A percentile compares a stretch with the other conserved stretches of the same genome.
phyloP scores from a whole-genome alignment of 2,113 vertebrate genomes.

The Heterotilapia buettikoferi region DNA sequence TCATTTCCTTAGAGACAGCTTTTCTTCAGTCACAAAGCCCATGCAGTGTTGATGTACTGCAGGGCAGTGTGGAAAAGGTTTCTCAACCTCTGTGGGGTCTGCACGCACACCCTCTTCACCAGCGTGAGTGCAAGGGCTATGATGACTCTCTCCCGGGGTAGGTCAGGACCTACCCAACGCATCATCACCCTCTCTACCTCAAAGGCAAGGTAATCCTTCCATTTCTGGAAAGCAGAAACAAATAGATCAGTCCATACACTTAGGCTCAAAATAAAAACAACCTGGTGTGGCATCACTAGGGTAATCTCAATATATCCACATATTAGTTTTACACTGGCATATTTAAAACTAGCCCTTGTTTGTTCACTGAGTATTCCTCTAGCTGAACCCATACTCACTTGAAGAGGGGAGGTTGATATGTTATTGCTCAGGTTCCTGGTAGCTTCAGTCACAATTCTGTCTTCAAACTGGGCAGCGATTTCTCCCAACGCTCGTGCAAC shows the following conservation, averaged over 20 bases:
- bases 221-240: conserved; percentile 54
- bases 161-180: conserved; percentile 50
- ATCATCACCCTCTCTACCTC: conserved; percentile 55
- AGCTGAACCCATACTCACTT: conserved; percentile 28
- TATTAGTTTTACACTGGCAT: neutral
- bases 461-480: conserved; percentile 66
- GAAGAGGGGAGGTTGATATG: neutral
- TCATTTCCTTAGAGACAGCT: neutral
- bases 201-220: conserved; percentile 37
- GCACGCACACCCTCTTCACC: conserved; percentile 73
- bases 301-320: neutral
- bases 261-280: neutral
- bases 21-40: neutral
- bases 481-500: conserved; percentile 45
- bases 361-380: neutral
- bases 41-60: conserved; percentile 59
- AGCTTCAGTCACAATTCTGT: conserved; percentile 22
- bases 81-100: conserved; percentile 66
- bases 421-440: conserved; percentile 46
- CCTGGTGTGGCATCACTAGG: neutral
- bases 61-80: conserved; percentile 62
- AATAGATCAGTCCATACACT: neutral
- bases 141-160: conserved; percentile 68
- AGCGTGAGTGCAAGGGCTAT: conserved; percentile 78
- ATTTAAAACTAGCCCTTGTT: neutral